Conservation (phyloP, 2,113 vertebrate species). For the Pelvicachromis taeniatus region DNA sequence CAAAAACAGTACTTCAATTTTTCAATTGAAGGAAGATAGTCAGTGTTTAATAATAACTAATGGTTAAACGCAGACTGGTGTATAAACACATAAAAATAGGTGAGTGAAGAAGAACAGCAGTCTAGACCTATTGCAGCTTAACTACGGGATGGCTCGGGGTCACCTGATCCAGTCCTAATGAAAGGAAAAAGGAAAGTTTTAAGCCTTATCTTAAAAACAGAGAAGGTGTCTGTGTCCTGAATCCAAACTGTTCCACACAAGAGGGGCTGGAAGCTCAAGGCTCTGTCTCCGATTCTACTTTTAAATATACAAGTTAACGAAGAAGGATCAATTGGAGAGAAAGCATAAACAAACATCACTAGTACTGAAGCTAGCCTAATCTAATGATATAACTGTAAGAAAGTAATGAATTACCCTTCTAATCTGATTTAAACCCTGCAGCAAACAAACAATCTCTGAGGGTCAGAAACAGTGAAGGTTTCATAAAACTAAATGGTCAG, state of each 20-base stretch:
- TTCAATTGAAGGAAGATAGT: not conserved
- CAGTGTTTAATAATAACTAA: not conserved
- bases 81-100: not conserved
- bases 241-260: not conserved
- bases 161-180: not conserved
- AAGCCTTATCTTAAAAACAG: not conserved
- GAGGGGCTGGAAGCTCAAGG: not conserved
- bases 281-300: not conserved
- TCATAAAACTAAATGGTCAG: not conserved
- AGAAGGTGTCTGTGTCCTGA: not conserved
- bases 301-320: not conserved
- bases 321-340: not conserved
- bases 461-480: not conserved
- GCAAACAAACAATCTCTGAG: not conserved
- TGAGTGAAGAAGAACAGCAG: not conserved
- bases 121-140: not conserved
- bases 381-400: not conserved
- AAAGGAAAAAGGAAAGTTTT: not conserved
- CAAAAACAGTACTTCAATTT: not conserved
- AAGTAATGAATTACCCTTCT: not conserved
- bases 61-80: not conserved
- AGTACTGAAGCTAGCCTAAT: not conserved
- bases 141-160: not conserved
- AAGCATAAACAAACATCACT: not conserved
- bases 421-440: not conserved